Evolutionary conservation across 2,888 invertebrate species (phyloP), one percentile per base, ranked within the genome.

Genomic region (Prostheceraeus crozeri): DNA sequence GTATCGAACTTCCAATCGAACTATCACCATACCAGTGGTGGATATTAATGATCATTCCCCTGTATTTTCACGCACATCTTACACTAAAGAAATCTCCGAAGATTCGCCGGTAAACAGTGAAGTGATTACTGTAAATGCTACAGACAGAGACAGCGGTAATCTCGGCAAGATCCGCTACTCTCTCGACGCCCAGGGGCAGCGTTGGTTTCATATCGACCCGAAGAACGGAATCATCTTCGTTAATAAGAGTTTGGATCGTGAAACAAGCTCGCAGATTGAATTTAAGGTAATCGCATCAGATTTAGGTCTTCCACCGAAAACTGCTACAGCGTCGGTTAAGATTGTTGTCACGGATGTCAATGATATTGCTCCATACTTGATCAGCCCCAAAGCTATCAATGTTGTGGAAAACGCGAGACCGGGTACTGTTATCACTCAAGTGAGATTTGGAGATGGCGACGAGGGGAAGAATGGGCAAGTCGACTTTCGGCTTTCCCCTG

Each of bases 311-410:
- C 57, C 57, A 3, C 16, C 36, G 3, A 28, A 23, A 11, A 57
- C 57, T 2, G 57, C 57, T 19, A 57, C 57, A 3, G 25, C 57
- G 16, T 36, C 23, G 1, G 58, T 59, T 1, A 28, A 21, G 4
- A 21, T 59, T 10, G 33, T 33, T 16, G 59, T 59, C 30, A 59
- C 59, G 1, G 59, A 59, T 19, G 40, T 59, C 3, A 59, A 59
- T 23, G 59, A 59, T 25, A 59, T 59, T 25, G 21, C 59, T 3
- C 59, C 59, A 2, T 11, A 10, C 33, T n/a, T 33, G 33, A n/a
- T 11, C 8, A 33, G n/a, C 8, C 8, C n/a, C n/a, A 10, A 33
- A 10, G n/a, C 8, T 33, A 10, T 33, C 8, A 10, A 10, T n/a
- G 33, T 33, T n/a, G n/a, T 8, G 8, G 33, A 33, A n/a, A 33